These are phyloP conservation scores for Dascillus cervinus DNA, from an alignment of 2,888 invertebrate species.

Conservation along the genomic window DNA sequence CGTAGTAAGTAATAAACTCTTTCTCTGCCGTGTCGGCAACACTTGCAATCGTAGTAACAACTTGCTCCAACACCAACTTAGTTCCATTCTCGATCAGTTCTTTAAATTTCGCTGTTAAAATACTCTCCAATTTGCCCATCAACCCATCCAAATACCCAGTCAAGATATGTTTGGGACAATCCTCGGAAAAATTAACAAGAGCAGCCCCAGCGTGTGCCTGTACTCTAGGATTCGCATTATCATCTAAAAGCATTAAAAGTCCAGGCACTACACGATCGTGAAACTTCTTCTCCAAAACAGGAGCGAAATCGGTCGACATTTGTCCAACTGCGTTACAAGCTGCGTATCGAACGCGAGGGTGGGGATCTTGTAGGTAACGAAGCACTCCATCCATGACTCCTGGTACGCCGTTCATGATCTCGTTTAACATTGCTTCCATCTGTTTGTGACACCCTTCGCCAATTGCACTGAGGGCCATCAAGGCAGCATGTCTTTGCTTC, in stretches of 20 bases:
- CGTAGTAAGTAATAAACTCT: slow-evolving; percentile 91
- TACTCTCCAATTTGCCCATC: slow-evolving; percentile 83
- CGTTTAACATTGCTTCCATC: slow-evolving; percentile 92
- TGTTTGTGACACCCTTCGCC: slow-evolving; percentile 98
- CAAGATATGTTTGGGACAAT: slow-evolving; percentile 92
- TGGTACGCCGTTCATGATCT: slow-evolving; percentile 81
- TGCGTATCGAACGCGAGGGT: slow-evolving; percentile 90
- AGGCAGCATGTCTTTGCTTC: slow-evolving; percentile 89
- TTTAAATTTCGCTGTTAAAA: slow-evolving; percentile 87
- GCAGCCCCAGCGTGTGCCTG: slow-evolving; percentile 90
- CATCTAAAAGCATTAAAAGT: slow-evolving; percentile 79
- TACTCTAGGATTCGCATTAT: slow-evolving; percentile 87
- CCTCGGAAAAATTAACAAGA: slow-evolving; percentile 98
- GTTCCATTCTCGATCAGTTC: slow-evolving; percentile 91
- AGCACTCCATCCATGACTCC: slow-evolving; percentile 38
- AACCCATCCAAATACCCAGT: slow-evolving; percentile 85
- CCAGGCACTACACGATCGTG: slow-evolving; percentile 93
- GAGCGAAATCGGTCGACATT: slow-evolving; percentile 98
- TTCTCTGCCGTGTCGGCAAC: slow-evolving; percentile 98
- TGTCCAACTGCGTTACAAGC: slow-evolving; percentile 98
- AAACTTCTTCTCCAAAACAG: slow-evolving; percentile 94
- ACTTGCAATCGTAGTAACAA: slow-evolving; percentile 97
- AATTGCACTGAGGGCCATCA: slow-evolving; percentile 97
- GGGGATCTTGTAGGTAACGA: slow-evolving; percentile 49
- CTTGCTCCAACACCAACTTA: slow-evolving; percentile 94